These are phyloP conservation scores for Schlechtendalia chinensis DNA, from an alignment of 1,140 invertebrate genomes.

Conservation along the genomic window DNA sequence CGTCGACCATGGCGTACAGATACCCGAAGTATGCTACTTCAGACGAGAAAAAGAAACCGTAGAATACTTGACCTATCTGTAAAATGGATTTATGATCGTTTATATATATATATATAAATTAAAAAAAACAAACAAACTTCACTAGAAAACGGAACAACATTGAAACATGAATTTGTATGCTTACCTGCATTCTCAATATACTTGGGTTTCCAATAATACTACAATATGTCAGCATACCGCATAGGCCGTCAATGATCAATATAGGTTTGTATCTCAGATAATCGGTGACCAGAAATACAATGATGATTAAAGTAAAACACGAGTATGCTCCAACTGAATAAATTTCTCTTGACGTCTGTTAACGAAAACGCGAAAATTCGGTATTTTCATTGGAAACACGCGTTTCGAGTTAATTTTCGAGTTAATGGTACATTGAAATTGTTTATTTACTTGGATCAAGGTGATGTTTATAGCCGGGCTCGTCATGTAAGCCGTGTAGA, in stretches of 20 bases:
- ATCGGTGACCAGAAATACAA: conserved; percentile 81
- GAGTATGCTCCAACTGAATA: conserved; percentile 82
- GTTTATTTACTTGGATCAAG: conserved; percentile 7
- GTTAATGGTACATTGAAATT: not conserved
- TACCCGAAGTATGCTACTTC: conserved; percentile 92
- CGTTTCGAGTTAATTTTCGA: no score
- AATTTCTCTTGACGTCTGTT: conserved; percentile 69
- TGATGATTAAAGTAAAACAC: conserved; percentile 68
- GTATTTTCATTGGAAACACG: no score
- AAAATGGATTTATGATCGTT: conserved; percentile 51
- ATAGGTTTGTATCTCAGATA: conserved; percentile 77
- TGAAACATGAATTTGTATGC: not conserved
- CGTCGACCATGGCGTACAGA: conserved; percentile 82
- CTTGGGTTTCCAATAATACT: conserved; percentile 50
- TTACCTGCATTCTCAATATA: conserved; percentile 52
- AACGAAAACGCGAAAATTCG: no score
- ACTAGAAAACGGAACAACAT: no score
- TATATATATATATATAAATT: not conserved
- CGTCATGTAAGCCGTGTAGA: conserved; percentile 31
- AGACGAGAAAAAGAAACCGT: conserved; percentile 80
- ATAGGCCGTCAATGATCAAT: conserved; percentile 72
- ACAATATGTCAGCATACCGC: conserved; percentile 60
- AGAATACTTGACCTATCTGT: conserved; percentile 62
- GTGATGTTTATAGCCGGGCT: conserved; percentile 28
- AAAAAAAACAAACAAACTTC: not conserved